Percentiles rank a stretch among this genome's conserved stretches.
Conservation (phyloP, 2,113 vertebrate species). For the Ctenomys sociabilis region DNA sequence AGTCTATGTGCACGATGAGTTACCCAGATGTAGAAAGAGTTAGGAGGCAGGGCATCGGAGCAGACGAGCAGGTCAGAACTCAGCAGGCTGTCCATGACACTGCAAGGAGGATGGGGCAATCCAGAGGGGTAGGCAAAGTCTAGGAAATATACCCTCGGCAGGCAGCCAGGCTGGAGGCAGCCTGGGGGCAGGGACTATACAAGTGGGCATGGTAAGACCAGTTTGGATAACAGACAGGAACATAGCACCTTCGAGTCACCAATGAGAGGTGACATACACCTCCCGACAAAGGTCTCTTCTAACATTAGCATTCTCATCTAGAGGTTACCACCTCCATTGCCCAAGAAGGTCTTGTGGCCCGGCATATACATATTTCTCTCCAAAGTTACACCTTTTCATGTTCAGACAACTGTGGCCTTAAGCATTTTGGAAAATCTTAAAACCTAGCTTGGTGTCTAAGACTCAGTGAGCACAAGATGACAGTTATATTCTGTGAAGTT, state of each 20-base stretch:
- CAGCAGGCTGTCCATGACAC: background rate
- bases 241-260: background rate
- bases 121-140: background rate
- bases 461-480: background rate
- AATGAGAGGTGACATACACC: background rate
- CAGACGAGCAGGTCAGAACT: background rate
- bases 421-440: background rate
- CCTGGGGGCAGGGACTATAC: background rate
- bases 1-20: background rate
- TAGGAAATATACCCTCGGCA: background rate
- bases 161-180: background rate
- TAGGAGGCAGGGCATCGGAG: background rate
- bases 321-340: background rate
- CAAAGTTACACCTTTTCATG: background rate
- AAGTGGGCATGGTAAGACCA: background rate
- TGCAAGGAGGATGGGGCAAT: background rate
- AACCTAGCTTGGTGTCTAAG: background rate
- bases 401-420: background rate
- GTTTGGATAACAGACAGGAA: background rate
- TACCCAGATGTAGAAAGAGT: background rate
- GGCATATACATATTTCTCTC: background rate
- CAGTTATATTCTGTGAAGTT: conserved; percentile 21
- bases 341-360: background rate
- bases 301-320: background rate
- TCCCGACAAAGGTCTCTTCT: background rate